Conservation (phyloP, 1,140 invertebrate species). For the Cepaea nemoralis region DNA sequence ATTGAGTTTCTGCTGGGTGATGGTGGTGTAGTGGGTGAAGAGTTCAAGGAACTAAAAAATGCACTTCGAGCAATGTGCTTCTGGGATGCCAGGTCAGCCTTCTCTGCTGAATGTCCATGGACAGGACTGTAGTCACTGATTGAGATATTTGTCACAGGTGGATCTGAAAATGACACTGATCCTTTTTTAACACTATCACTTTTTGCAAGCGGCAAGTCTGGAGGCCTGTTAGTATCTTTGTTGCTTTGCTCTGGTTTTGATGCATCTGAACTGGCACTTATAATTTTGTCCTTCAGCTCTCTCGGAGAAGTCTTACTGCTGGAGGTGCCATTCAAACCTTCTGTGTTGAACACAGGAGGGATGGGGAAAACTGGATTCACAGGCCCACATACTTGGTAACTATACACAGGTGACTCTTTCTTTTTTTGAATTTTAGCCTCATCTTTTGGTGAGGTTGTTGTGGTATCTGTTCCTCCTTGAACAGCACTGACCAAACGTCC, state of each 20-base stretch:
- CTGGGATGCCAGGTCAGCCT: slow-evolving; percentile 29
- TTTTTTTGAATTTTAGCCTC: neutral
- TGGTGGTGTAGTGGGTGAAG: slow-evolving; percentile 30
- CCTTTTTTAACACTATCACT: slow-evolving; percentile 3
- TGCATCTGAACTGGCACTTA: neutral
- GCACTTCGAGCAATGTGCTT: slow-evolving; percentile 46
- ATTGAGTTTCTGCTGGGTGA: slow-evolving; percentile 28
- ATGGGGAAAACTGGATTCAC: slow-evolving; percentile 27
- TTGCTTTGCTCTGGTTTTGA: neutral
- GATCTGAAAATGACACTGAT: slow-evolving; percentile 25
- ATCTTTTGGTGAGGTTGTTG: neutral
- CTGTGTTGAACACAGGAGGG: slow-evolving; percentile 20
- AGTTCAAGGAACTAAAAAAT: slow-evolving; percentile 45
- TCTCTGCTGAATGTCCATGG: neutral
- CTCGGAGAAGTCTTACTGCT: neutral
- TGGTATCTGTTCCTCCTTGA: neutral
- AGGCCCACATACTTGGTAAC: slow-evolving; percentile 24
- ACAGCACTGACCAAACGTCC: slow-evolving; percentile 25
- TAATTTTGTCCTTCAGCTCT: neutral
- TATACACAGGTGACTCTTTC: slow-evolving; percentile 8
- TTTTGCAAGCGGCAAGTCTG: neutral
- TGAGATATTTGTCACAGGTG: neutral
- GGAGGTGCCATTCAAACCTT: neutral
- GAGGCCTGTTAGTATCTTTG: neutral
- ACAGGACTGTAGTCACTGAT: neutral